Conservation (phyloP, 2,888 invertebrate species). For the Callimorpha dominula region DNA sequence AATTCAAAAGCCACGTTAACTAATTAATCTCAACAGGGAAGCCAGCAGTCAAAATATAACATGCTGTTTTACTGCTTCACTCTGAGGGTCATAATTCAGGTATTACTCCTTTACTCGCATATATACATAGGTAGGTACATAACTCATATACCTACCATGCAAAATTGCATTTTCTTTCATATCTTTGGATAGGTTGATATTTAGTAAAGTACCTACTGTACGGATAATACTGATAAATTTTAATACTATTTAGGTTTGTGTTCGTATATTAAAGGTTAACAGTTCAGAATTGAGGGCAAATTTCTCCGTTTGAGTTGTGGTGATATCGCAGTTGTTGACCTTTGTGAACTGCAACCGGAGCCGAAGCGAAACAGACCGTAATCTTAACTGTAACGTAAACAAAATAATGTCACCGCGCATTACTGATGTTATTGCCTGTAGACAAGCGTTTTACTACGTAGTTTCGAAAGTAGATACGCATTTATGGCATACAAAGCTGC, state of each 20-base stretch:
- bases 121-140: no score
- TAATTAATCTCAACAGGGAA: no score
- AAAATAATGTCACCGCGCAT: conserved; percentile 23
- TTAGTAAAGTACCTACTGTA: not conserved
- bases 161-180: no score
- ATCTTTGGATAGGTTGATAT: no score
- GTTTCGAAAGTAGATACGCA: not conserved
- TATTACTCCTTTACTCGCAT: no score
- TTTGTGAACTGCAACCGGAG: conserved; percentile 35
- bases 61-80: no score
- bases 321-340: conserved; percentile 37
- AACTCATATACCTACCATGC: no score
- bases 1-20: no score
- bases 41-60: no score
- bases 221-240: not conserved
- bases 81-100: no score
- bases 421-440: conserved; percentile 1
- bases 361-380: conserved; percentile 43
- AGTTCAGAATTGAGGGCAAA: conserved; percentile 22
- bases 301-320: conserved; percentile 35
- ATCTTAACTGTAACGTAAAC: conserved; percentile 44
- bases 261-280: conserved; percentile 4
- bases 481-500: not conserved
- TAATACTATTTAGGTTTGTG: not conserved
- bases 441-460: not conserved